Conservation (phyloP, 92 coral and sea anemone species). For the Ricordea florida region DNA sequence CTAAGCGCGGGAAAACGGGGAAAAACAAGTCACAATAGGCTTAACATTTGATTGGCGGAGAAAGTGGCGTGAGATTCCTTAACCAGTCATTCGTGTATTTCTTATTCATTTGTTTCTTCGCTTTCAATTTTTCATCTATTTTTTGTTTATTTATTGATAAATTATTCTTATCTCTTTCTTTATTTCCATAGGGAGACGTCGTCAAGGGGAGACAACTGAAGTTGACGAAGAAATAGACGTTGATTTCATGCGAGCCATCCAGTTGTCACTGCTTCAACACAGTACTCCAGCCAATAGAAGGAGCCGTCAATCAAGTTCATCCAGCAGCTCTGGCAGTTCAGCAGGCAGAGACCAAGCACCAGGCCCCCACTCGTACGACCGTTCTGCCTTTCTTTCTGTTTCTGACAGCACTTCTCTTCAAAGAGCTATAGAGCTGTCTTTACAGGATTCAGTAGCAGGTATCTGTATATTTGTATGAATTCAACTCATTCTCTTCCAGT, state of each 20-base stretch:
- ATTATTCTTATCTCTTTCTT: background rate
- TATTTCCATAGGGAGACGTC: conserved; percentile 8
- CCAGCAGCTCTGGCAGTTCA: conserved; percentile 76
- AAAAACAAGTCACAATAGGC: too few species aligned
- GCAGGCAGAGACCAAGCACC: conserved; percentile 56
- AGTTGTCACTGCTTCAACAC: conserved; percentile 69
- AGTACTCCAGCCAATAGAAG: conserved; percentile 32
- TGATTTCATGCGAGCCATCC: conserved; percentile 78
- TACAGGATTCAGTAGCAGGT: conserved; percentile 35
- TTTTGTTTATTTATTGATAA: too few species aligned
- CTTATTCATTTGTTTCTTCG: too few species aligned
- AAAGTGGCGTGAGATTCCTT: too few species aligned
- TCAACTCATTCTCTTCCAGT: too few species aligned
- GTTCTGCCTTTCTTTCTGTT: conserved; percentile 23
- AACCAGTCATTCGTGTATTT: too few species aligned
- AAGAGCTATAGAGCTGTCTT: conserved; percentile 90
- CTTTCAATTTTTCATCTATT: too few species aligned
- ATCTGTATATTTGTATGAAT: background rate
- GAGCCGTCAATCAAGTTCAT: conserved; percentile 43
- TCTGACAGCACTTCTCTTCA: conserved; percentile 81
- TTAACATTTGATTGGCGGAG: too few species aligned
- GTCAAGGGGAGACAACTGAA: conserved; percentile 24
- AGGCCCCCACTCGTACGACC: conserved; percentile 2
- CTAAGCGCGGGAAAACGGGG: too few species aligned
- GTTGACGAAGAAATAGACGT: conserved; percentile 56